Conservation (phyloP, 2,888 invertebrate species). For the Dryobotodes eremita region DNA sequence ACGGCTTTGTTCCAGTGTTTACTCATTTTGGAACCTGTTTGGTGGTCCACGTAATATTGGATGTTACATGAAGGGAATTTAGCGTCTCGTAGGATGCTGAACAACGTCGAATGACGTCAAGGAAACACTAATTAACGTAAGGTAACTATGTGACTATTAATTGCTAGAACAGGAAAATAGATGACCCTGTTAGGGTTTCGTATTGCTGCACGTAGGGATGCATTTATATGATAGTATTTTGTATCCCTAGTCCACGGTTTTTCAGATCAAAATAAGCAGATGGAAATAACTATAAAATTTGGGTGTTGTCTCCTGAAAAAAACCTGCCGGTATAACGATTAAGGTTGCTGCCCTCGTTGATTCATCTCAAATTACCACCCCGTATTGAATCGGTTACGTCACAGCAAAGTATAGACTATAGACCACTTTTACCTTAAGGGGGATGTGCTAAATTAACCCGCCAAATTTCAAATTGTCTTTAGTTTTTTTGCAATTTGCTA, state of each 20-base stretch:
- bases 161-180: no score
- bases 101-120: background rate
- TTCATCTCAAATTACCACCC: background rate
- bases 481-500: no score
- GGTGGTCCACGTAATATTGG: background rate
- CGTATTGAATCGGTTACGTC: background rate
- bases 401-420: background rate
- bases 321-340: background rate
- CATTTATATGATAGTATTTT: background rate
- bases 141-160: background rate
- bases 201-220: background rate
- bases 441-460: no score
- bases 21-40: conserved; percentile 2
- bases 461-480: no score
- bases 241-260: background rate
- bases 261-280: background rate
- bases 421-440: background rate
- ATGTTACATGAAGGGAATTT: background rate
- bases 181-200: no score
- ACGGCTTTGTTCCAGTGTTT: conserved; percentile 8
- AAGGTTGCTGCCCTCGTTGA: background rate
- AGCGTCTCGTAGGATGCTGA: background rate
- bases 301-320: background rate
- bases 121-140: background rate
- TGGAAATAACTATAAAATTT: background rate